phyloP scores from a whole-genome alignment of 2,888 invertebrate genomes.

The Alitta virens region DNA sequence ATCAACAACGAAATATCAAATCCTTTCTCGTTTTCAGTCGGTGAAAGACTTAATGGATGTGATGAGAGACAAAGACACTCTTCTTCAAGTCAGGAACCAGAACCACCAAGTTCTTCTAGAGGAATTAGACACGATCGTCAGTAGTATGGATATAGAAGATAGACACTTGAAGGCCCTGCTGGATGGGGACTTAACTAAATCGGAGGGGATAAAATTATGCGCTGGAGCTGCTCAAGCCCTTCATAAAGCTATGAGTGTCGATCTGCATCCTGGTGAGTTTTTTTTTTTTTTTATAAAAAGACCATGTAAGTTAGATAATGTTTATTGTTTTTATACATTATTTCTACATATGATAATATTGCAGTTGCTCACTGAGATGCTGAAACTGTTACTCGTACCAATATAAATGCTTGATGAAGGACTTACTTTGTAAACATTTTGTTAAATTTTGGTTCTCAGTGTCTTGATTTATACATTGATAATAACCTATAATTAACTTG shows the following conservation, averaged over 20 bases:
- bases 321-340: too few species aligned
- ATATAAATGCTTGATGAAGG: too few species aligned
- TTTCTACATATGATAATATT: too few species aligned
- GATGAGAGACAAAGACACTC: conserved; percentile 85
- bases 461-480: too few species aligned
- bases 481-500: too few species aligned
- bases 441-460: too few species aligned
- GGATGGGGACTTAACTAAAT: conserved; percentile 71
- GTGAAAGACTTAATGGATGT: conserved; percentile 86
- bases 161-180: conserved; percentile 69
- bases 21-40: conserved; percentile 62
- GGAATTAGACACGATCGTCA: conserved; percentile 75
- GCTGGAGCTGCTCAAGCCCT: conserved; percentile 73
- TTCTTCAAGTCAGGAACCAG: conserved; percentile 80
- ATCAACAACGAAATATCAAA: too few species aligned
- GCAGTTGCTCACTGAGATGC: too few species aligned
- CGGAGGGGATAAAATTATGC: conserved; percentile 56
- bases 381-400: too few species aligned
- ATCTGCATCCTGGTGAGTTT: conserved; percentile 52
- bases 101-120: conserved; percentile 79
- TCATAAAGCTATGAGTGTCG: conserved; percentile 69
- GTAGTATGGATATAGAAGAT: conserved; percentile 70
- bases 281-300: too few species aligned
- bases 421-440: too few species aligned
- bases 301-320: too few species aligned